Evolutionary conservation across 2,888 invertebrate genomes (phyloP), one percentile per base, ranked within the genome.

Genomic region (Sussaba pulchella): DNA sequence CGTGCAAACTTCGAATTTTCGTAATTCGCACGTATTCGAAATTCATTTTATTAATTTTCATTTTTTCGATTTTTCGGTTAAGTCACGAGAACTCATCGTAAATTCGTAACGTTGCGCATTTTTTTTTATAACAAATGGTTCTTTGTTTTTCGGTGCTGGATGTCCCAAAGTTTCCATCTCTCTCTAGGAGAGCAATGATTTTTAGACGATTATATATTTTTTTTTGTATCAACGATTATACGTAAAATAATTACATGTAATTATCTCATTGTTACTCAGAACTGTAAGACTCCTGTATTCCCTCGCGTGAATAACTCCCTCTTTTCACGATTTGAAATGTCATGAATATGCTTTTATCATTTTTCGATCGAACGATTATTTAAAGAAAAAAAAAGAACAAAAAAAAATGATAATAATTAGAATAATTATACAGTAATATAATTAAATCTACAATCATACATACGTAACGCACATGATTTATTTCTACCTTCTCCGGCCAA

Each of bases 141-240:
- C 61, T 70, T 69, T 63, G 19, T 9, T 19, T 69, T 63, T 14
- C 36, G 74, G 69, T 69, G 78, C 57, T 78, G 73, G 69, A 70
- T 74, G 54, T 8, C 41, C 47, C 26, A 57, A 26, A 74, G 19
- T 61, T n/a, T n/a, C n/a, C 26, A 12, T 6, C 41, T 39, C 21
- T 14, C 36, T n/a, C 5, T 26, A 52, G 8, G 9, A 12, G 39
- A 63, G 47, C 54, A 45, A 19, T 73, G 31, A 31, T 31, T 31
- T 5, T 2, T 31, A 5, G 2, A 31, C 6, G 4, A 31, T 31
- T 31, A 31, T 31, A 31, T 31, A n/a, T 17, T 70, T 66, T 17
- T 52, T 45, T 72, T 57, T 52, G 12, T 47, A 57, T 24, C 19
- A 31, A n/a, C n/a, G n/a, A n/a, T n/a, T n/a, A n/a, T n/a, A n/a